Percentiles rank a stretch among this genome's conserved stretches.
phyloP scores from a whole-genome alignment of 2,113 vertebrate species.

The Todiramphus chloris region DNA sequence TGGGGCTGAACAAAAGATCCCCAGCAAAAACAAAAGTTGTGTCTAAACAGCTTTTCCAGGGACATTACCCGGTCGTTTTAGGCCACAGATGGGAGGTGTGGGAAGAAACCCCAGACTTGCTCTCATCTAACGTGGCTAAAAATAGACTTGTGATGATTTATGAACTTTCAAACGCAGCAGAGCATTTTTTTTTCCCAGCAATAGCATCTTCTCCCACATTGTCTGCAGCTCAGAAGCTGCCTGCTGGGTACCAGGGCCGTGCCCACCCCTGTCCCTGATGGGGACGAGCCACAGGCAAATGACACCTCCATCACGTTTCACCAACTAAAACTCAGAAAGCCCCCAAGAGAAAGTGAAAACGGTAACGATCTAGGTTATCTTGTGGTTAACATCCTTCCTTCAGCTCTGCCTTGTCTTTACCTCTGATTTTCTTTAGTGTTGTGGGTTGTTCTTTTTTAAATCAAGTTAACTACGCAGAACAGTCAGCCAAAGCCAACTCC shows the following conservation, averaged over 20 bases:
- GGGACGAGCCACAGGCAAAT: background rate
- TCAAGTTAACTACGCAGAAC: background rate
- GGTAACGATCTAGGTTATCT: background rate
- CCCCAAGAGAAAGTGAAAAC: background rate
- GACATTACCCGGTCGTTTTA: background rate
- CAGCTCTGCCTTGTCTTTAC: background rate
- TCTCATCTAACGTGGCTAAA: background rate
- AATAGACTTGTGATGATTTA: constrained; percentile 29
- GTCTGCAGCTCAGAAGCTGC: background rate
- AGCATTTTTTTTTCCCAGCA: background rate
- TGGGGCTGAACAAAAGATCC: background rate
- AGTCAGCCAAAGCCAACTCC: background rate
- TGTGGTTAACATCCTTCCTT: background rate
- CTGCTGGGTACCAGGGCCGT: background rate
- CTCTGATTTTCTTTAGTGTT: background rate
- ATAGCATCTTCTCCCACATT: background rate
- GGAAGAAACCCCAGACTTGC: background rate
- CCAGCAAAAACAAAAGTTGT: background rate
- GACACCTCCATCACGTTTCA: background rate
- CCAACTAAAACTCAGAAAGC: background rate
- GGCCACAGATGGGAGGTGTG: background rate
- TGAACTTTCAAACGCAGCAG: background rate
- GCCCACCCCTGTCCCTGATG: background rate
- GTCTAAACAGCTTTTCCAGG: background rate
- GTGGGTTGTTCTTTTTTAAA: background rate